Evolutionary conservation across 2,888 invertebrate genomes (phyloP).

Genomic region (Masnerella sp.): DNA sequence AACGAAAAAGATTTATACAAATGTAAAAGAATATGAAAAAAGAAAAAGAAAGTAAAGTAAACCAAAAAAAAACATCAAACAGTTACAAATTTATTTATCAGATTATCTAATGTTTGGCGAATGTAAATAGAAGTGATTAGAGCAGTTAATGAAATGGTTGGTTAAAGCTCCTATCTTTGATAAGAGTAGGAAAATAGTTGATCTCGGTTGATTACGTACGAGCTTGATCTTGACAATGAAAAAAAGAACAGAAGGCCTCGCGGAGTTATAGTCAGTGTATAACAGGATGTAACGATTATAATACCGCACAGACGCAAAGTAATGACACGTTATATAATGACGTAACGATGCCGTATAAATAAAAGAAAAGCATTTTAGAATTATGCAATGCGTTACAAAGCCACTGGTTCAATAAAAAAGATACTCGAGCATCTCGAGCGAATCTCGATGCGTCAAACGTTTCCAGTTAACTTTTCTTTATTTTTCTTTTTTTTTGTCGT

Average conservation of each 20-base stretch:
- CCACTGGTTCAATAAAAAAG: slow-evolving; percentile 20
- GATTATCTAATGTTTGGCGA: too few relatives aligned
- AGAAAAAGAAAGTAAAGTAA: too few relatives aligned
- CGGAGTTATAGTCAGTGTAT: slow-evolving; percentile 36
- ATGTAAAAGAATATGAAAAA: too few relatives aligned
- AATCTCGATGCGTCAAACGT: slow-evolving; percentile 5
- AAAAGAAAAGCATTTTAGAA: slow-evolving; percentile 52
- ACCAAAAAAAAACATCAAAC: too few relatives aligned
- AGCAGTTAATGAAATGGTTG: too few relatives aligned
- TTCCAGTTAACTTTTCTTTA: not conserved
- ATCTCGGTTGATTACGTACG: slow-evolving; percentile 1
- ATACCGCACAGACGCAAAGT: slow-evolving; percentile 45
- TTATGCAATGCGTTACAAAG: slow-evolving; percentile 46
- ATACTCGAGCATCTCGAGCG: not conserved
- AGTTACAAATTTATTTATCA: too few relatives aligned
- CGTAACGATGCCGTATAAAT: slow-evolving; percentile 57
- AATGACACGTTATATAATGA: slow-evolving; percentile 54
- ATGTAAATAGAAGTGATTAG: too few relatives aligned
- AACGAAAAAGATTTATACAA: too few relatives aligned
- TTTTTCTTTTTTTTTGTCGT: not conserved
- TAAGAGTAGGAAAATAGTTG: not conserved
- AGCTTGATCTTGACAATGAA: slow-evolving; percentile 48
- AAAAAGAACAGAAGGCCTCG: slow-evolving; percentile 33
- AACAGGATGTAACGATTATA: slow-evolving; percentile 60
- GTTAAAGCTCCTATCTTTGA: too few relatives aligned